These are phyloP conservation scores for Uromys caudimaculatus DNA, from an alignment of 2,797 vertebrate genomes.

Conservation along the genomic window DNA sequence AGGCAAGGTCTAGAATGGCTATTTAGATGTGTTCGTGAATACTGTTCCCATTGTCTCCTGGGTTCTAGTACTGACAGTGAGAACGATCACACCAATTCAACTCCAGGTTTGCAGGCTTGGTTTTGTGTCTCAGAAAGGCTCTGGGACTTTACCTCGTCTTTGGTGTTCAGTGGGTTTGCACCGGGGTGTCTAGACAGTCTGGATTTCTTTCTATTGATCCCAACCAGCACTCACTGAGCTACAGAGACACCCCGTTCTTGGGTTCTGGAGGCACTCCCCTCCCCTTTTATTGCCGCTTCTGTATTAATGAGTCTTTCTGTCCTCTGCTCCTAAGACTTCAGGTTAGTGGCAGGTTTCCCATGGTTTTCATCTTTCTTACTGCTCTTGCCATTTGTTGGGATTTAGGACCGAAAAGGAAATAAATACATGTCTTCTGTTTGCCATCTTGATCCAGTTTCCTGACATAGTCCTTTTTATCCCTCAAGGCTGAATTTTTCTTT, in stretches of 20 bases:
- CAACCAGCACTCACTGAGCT: background rate
- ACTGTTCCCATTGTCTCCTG: background rate
- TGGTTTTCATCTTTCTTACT: slow-evolving; percentile 42
- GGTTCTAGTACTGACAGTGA: slow-evolving; percentile 1
- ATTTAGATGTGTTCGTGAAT: background rate
- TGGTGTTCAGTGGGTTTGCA: background rate
- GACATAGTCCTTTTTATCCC: slow-evolving; percentile 54
- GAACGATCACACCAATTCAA: background rate
- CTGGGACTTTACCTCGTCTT: slow-evolving; percentile 31
- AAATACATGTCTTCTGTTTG: slow-evolving; percentile 55
- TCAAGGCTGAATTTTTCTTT: slow-evolving; percentile 10
- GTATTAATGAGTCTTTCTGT: background rate
- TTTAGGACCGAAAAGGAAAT: slow-evolving; percentile 32
- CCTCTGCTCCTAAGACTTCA: background rate
- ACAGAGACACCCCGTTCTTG: background rate
- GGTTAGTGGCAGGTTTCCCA: background rate
- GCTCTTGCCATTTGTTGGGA: slow-evolving; percentile 41
- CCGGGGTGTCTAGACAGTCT: slow-evolving; percentile 21
- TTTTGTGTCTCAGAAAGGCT: slow-evolving; percentile 43
- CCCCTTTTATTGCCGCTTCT: background rate
- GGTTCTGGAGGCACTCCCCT: background rate
- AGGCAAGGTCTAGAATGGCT: background rate
- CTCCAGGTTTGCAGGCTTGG: background rate
- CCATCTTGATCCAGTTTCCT: slow-evolving; percentile 56
- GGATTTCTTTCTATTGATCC: slow-evolving; percentile 16